Percentiles rank a stretch among this genome's conserved stretches.
These are phyloP conservation scores for Ophraella communa DNA, from an alignment of 2,888 invertebrate species.

Conservation along the genomic window DNA sequence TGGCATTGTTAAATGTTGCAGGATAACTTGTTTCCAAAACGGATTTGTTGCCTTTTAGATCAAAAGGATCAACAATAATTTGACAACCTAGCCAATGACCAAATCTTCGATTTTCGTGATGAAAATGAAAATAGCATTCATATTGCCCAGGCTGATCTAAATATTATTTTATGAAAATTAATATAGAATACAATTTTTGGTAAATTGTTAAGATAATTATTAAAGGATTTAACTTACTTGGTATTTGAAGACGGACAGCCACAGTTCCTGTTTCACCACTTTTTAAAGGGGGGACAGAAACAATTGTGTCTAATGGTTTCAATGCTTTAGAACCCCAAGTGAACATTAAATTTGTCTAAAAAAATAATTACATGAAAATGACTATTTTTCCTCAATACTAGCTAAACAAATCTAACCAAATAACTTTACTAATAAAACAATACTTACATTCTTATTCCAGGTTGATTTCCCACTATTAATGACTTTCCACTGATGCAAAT, in stretches of 20 bases:
- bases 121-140: slow-evolving; percentile 60
- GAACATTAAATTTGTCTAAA: slow-evolving; percentile 57
- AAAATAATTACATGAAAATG: slow-evolving; percentile 25
- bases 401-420: neutral
- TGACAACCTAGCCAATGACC: slow-evolving; percentile 59
- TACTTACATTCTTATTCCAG: slow-evolving; percentile 54
- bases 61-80: slow-evolving; percentile 53
- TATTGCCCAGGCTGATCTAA: slow-evolving; percentile 56
- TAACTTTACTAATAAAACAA: neutral
- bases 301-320: slow-evolving; percentile 49
- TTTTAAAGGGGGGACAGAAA: slow-evolving; percentile 54
- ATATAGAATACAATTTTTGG: too few relatives aligned
- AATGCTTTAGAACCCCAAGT: slow-evolving; percentile 59
- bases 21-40: slow-evolving; percentile 40
- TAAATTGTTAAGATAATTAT: too few relatives aligned
- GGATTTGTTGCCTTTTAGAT: slow-evolving; percentile 39
- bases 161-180: slow-evolving; percentile 13
- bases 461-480: slow-evolving; percentile 55
- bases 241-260: slow-evolving; percentile 53
- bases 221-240: slow-evolving; percentile 51
- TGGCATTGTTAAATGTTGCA: neutral
- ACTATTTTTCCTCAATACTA: too few relatives aligned
- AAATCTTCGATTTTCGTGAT: slow-evolving; percentile 57
- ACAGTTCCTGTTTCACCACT: slow-evolving; percentile 56
- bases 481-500: slow-evolving; percentile 57